These are phyloP conservation scores for Corvus moneduloides DNA, from an alignment of 2,113 vertebrate species.

Conservation along the genomic window DNA sequence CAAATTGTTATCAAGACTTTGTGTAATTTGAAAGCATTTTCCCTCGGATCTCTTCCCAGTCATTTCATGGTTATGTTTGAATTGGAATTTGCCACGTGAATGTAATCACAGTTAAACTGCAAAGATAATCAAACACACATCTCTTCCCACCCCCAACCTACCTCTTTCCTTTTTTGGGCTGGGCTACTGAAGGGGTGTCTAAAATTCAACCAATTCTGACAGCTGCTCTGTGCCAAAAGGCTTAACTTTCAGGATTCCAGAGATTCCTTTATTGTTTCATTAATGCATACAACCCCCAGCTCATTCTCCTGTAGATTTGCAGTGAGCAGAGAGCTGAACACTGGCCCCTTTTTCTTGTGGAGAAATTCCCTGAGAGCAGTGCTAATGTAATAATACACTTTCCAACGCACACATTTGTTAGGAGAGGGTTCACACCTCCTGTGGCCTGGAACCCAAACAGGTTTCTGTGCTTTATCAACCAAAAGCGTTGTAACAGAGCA, in stretches of 20 bases:
- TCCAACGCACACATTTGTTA: background rate
- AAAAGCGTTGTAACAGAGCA: background rate
- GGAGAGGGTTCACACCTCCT: background rate
- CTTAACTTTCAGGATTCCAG: conserved; percentile 58
- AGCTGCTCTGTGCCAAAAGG: conserved; percentile 53
- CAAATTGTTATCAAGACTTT: background rate
- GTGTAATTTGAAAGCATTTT: background rate
- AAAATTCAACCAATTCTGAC: conserved; percentile 59
- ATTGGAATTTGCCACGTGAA: background rate
- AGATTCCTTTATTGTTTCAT: conserved; percentile 56
- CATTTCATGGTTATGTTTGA: background rate
- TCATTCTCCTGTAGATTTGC: background rate
- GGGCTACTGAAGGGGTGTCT: background rate
- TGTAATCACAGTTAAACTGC: background rate
- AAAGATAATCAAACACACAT: background rate
- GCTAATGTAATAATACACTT: background rate
- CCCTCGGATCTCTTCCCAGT: background rate
- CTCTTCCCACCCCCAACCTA: background rate
- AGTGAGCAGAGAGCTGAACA: background rate
- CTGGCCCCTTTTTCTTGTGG: background rate
- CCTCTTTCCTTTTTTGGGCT: background rate
- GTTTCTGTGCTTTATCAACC: background rate
- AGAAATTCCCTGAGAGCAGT: background rate
- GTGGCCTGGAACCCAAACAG: background rate
- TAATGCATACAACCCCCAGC: conserved; percentile 6